These are phyloP conservation scores for Astreopora myriophthalma DNA, from an alignment of 64 coral and sea anemone genomes.

Conservation along the genomic window DNA sequence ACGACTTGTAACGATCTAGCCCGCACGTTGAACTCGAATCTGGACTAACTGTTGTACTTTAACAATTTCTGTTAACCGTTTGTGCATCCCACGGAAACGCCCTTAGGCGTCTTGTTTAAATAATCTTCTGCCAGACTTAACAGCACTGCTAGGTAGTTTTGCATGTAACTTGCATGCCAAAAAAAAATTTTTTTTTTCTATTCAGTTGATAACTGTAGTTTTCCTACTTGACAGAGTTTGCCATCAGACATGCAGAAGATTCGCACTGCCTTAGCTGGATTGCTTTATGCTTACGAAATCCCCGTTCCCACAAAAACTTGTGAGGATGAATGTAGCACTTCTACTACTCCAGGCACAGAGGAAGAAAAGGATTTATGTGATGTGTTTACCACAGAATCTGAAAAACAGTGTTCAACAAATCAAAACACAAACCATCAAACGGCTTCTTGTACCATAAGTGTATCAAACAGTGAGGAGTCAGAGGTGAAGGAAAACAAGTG, in stretches of 20 bases:
- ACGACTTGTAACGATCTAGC: no score
- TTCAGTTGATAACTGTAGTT: background rate
- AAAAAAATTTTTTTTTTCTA: background rate
- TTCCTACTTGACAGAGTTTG: constrained; percentile 63
- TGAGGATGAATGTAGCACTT: constrained; percentile 21
- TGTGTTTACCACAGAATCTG: constrained; percentile 8
- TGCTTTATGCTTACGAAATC: constrained; percentile 96
- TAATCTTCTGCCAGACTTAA: no score
- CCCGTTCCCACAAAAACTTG: constrained; percentile 52
- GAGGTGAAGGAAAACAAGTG: background rate
- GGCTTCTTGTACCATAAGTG: background rate
- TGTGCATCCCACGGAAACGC: no score
- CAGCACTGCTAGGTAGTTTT: no score
- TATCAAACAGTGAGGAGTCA: background rate
- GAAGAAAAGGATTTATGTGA: constrained; percentile 44
- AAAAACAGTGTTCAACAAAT: background rate
- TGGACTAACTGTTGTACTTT: no score
- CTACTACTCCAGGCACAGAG: background rate
- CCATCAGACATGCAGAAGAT: constrained; percentile 94
- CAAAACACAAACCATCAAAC: constrained; percentile 2
- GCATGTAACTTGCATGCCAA: no score
- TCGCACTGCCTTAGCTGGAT: constrained; percentile 84
- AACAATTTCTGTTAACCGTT: no score
- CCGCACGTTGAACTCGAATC: no score
- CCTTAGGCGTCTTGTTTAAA: no score